Evolutionary conservation across 1,140 invertebrate species (phyloP).

Genomic region (Archegozetes longisetosus): DNA sequence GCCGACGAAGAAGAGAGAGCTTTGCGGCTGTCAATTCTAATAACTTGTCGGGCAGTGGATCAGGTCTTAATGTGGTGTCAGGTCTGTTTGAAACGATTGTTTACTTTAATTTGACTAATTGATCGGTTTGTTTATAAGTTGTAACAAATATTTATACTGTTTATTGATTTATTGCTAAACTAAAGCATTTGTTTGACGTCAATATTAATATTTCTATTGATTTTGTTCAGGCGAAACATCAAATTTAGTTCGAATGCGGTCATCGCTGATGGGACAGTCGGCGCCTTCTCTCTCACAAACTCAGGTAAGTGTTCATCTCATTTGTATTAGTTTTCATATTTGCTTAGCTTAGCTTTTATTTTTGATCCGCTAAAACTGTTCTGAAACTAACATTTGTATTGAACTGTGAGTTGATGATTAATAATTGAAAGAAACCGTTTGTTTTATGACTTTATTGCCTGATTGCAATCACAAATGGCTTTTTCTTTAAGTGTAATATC

Average conservation of each 20-base stretch:
- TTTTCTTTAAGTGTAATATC: too few relatives aligned
- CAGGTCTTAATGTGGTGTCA: slow-evolving; percentile 1
- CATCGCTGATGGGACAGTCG: slow-evolving; percentile 73
- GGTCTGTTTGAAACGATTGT: slow-evolving; percentile 1
- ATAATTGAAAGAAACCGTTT: too few relatives aligned
- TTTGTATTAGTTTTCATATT: too few relatives aligned
- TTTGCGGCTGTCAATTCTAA: slow-evolving; percentile 1
- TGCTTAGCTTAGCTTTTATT: too few relatives aligned
- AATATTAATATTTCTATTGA: neutral
- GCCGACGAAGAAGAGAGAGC: slow-evolving; percentile 5
- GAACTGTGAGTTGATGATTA: too few relatives aligned
- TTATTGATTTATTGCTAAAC: neutral
- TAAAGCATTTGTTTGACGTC: neutral
- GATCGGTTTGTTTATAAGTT: neutral
- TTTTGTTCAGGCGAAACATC: slow-evolving; percentile 32
- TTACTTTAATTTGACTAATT: neutral
- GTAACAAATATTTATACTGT: neutral
- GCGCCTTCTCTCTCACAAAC: slow-evolving; percentile 65
- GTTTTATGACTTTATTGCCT: too few relatives aligned
- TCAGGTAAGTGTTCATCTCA: slow-evolving; percentile 50
- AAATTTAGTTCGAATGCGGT: slow-evolving; percentile 70
- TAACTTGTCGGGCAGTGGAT: neutral
- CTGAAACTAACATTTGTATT: too few relatives aligned
- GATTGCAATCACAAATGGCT: too few relatives aligned
- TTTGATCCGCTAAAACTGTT: too few relatives aligned